A percentile compares a stretch with the other conserved stretches of the same genome.
Evolutionary conservation across 2,888 invertebrate genomes (phyloP).

Genomic region (Mamestra brassicae): DNA sequence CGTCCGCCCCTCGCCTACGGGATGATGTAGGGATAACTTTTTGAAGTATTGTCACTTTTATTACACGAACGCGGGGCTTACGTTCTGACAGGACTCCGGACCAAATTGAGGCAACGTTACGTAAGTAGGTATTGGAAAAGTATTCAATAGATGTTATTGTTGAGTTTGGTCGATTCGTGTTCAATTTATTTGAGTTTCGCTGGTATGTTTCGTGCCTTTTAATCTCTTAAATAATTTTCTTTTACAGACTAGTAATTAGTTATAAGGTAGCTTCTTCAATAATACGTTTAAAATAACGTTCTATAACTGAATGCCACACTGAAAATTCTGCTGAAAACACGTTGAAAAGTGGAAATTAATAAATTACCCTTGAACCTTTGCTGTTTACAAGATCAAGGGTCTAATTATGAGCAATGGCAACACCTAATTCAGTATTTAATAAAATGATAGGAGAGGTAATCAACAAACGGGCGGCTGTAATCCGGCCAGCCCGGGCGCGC

Average conservation of each 20-base stretch:
- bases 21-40: constrained; percentile 69
- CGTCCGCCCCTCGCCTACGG: constrained; percentile 58
- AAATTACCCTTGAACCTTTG: not conserved
- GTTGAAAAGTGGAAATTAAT: not conserved
- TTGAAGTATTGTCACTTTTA: constrained; percentile 65
- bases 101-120: constrained; percentile 27
- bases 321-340: not conserved
- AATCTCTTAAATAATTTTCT: not conserved
- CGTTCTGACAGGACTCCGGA: constrained; percentile 32
- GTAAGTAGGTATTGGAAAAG: constrained; percentile 16
- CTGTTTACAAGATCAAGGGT: constrained; percentile 22
- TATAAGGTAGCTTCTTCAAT: not conserved
- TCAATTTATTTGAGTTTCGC: constrained; percentile 7
- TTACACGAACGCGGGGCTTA: constrained; percentile 42
- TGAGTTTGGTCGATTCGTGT: constrained; percentile 4
- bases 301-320: not conserved
- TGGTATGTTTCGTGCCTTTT: not conserved
- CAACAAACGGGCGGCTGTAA: constrained; percentile 66
- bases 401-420: constrained; percentile 41
- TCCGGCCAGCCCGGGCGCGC: constrained; percentile 59
- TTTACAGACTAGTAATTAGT: not conserved
- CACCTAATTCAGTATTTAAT: constrained; percentile 58
- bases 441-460: constrained; percentile 62
- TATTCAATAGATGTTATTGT: constrained; percentile 25
- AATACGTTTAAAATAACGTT: not conserved